A percentile compares a stretch with the other conserved stretches of the same genome.
Evolutionary conservation across 2,888 invertebrate species (phyloP).

Genomic region (Microchrysa polita): DNA sequence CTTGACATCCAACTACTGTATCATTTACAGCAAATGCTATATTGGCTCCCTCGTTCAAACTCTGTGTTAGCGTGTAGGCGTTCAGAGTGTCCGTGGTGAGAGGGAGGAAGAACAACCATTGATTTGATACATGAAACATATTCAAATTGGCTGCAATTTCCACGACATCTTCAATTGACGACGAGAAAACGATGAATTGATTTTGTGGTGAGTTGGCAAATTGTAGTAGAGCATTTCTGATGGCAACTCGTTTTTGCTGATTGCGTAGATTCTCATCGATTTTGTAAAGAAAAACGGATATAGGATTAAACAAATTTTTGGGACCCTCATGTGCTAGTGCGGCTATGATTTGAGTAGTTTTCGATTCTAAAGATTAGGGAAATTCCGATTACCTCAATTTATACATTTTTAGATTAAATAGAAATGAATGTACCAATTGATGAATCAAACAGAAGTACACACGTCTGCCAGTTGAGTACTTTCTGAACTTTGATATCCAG

Average conservation of each 20-base stretch:
- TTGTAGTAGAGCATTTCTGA: constrained; percentile 55
- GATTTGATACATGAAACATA: constrained; percentile 77
- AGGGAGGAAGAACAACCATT: constrained; percentile 84
- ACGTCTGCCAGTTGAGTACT: constrained; percentile 77
- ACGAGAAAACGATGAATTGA: constrained; percentile 59
- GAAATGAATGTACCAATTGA: constrained; percentile 70
- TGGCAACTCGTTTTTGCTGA: constrained; percentile 56
- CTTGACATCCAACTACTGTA: constrained; percentile 70
- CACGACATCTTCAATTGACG: constrained; percentile 68
- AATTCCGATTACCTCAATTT: too few species aligned
- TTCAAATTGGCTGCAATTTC: constrained; percentile 73
- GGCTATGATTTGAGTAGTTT: constrained; percentile 58
- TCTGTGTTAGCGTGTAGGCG: constrained; percentile 68
- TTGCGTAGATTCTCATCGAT: constrained; percentile 57
- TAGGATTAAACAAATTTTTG: constrained; percentile 58
- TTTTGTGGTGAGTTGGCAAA: constrained; percentile 56
- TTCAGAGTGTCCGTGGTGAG: constrained; percentile 67
- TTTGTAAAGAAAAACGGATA: constrained; percentile 59
- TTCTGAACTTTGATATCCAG: constrained; percentile 76
- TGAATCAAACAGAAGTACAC: constrained; percentile 77
- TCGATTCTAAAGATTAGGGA: constrained; percentile 52
- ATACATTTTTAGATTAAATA: background rate
- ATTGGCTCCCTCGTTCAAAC: constrained; percentile 81
- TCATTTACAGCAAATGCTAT: constrained; percentile 80
- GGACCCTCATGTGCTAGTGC: constrained; percentile 59